A percentile compares a stretch with the other conserved stretches of the same genome.
Conservation (phyloP, 2,888 invertebrate genomes). For the Plusia festucae region DNA sequence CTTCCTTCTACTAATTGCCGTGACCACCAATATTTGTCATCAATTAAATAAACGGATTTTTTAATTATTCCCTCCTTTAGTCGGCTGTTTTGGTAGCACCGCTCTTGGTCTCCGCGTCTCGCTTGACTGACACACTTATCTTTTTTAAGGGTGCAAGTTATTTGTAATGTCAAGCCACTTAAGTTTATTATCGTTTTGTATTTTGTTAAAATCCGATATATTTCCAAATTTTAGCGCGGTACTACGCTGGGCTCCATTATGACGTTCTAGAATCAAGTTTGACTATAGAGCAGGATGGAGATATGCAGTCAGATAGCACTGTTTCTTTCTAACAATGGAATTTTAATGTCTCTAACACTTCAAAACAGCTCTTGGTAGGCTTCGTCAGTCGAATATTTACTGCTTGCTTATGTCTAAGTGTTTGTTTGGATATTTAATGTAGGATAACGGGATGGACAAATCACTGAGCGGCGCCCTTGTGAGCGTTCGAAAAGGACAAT, state of each 20-base stretch:
- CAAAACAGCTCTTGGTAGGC: background rate
- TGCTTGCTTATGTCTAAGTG: background rate
- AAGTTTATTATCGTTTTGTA: constrained; percentile 19
- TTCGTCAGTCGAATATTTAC: background rate
- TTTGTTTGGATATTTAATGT: background rate
- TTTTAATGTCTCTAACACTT: background rate
- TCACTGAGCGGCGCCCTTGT: background rate
- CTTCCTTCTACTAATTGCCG: constrained; percentile 72
- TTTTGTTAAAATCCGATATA: constrained; percentile 12
- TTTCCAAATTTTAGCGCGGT: background rate
- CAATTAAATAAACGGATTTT: constrained; percentile 77
- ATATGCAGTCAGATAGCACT: background rate
- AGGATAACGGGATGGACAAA: background rate
- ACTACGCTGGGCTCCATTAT: background rate
- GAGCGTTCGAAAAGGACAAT: background rate
- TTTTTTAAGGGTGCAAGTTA: constrained; percentile 20
- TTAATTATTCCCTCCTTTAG: constrained; percentile 66
- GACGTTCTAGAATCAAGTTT: background rate
- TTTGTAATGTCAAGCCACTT: constrained; percentile 42
- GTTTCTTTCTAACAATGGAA: background rate
- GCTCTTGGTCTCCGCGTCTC: constrained; percentile 30
- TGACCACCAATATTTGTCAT: constrained; percentile 85
- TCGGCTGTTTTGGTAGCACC: constrained; percentile 42
- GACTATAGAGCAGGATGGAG: background rate
- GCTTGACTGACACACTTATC: constrained; percentile 22